Base-by-base conservation (phyloP, 2,113 vertebrate genomes). In the Delphinus delphis region DNA sequence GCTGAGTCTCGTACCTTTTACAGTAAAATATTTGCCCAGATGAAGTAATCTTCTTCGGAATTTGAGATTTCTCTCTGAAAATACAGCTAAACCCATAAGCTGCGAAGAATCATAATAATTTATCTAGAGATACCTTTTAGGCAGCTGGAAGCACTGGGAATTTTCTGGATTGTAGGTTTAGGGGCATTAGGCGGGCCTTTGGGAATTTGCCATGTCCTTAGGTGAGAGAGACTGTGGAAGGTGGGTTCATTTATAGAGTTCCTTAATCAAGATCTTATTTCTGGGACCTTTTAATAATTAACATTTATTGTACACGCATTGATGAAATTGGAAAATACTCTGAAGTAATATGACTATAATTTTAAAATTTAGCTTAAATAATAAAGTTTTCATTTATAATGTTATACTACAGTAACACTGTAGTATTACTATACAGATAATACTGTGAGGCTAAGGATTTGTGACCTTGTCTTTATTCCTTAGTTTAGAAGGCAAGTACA, bases 11-110 rank as follows among this genome's bases (percentile, higher is more conserved):
- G 23, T 80, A 94, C 74, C 95, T 97, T 98, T 98, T 97, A 67
- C 84, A 93, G 89, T 97, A 70, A 97, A 95, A 62, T 95, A 73
- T 96, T 98, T 97, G 97, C 95, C 79, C 71, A 18, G 96, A 96
- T 98, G 93, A 98, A 97, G 63, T 58, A 95, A 60, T 86, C 97
- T 41, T 70, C 92, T 53, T 84, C 2, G 8, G 95, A 96, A 89
- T 94, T 93, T 88, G 88, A 96, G 91, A 96, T 93, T 97, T 97
- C 77, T 74, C 17, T 3, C 68, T 82, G 4, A 67, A 98, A 97
- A 97, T 79, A 86, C 73, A 90, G 36, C 82, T 97, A 80, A 82
- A 97, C 58, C 76, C 71, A 14, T 36, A 91, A 80, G 88, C 67
- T 2, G 0, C 18, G 18, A 1, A 86, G 36, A 81, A 85, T 97